Evolutionary conservation across 2,888 invertebrate species (phyloP), one percentile per base, ranked within the genome.

Genomic region (Mesochorus sp.): DNA sequence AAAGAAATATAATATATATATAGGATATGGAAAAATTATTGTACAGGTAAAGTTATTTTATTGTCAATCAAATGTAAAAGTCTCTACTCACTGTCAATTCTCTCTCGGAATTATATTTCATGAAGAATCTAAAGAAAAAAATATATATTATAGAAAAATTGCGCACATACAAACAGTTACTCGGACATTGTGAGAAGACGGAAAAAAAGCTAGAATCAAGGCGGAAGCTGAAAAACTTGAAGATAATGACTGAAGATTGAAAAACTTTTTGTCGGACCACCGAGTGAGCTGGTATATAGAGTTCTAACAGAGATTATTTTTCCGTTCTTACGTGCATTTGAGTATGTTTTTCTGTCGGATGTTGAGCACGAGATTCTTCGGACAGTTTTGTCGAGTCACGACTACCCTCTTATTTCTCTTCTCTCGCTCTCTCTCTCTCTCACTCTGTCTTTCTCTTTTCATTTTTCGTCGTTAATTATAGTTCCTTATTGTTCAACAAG

Each of bases 231-330:
- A 67, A 70, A 78, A 71, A 53, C 83, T 84, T 78, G 79, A 76
- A 81, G 82, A 87, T 88, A 88, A 89, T 88, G 88, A 87, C 83
- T 83, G 81, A 83, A 88, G 86, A 89, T 89, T 89, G 85, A 88
- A 89, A 89, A 89, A 88, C 85, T 88, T 88, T 87, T 55, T 21
- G 77, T 37, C 61, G 66, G 77, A 55, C 53, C 26, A 19, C 12
- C 10, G 2, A 37, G 4, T 34, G 57, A 57, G 59, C 34, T 28
- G 21, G 61, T 14, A 28, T 31, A 12, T 10, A 26, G 53, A 55
- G 28, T 67, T 61, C n/a, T 70, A 64, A 59, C 75, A 53, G 34
- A 78, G 62, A 81, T 80, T 81, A 81, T 81, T 82, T 80, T 80
- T 80, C 51, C 76, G 31, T 72, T 73, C 72, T 67, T 57, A 57